phyloP scores from a whole-genome alignment of 2,113 vertebrate species.

The Caranx melampygus region DNA sequence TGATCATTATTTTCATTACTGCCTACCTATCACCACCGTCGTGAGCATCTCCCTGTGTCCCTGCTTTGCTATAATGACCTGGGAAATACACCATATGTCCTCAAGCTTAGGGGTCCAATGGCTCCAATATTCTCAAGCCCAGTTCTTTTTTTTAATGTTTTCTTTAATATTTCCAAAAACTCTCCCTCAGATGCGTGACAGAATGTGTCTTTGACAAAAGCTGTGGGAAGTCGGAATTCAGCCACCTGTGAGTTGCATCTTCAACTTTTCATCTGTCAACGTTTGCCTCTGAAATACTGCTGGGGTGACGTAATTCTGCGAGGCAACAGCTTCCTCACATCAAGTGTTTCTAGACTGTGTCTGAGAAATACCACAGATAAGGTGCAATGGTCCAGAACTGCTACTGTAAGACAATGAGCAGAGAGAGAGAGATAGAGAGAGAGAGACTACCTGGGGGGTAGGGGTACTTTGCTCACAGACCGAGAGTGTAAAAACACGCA shows the following conservation, averaged over 20 bases:
- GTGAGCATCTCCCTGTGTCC: not conserved
- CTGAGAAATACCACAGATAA: slow-evolving; percentile 41
- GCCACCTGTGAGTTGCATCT: slow-evolving; percentile 17
- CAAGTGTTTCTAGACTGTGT: slow-evolving; percentile 2
- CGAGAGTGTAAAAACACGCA: not conserved
- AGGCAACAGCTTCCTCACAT: slow-evolving; percentile 1
- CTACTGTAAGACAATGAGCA: slow-evolving; percentile 40
- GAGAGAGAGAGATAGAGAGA: slow-evolving; percentile 12
- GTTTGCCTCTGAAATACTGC: slow-evolving; percentile 2
- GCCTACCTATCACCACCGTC: slow-evolving; percentile 16
- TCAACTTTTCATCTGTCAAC: slow-evolving; percentile 50
- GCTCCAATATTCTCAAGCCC: slow-evolving; percentile 6
- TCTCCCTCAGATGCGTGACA: slow-evolving; percentile 2
- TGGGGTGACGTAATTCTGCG: slow-evolving; percentile 37
- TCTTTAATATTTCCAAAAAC: not conserved
- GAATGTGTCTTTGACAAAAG: not conserved
- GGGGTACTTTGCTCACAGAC: slow-evolving; percentile 30
- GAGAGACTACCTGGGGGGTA: not conserved
- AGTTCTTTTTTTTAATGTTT: not conserved
- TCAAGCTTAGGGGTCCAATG: not conserved
- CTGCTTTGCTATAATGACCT: not conserved
- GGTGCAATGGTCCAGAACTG: slow-evolving; percentile 13
- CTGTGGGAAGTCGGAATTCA: not conserved
- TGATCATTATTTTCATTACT: slow-evolving; percentile 44
- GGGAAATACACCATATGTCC: not conserved